Evolutionary conservation across 2,113 vertebrate species (phyloP).

Genomic region (Rhombomys opimus): DNA sequence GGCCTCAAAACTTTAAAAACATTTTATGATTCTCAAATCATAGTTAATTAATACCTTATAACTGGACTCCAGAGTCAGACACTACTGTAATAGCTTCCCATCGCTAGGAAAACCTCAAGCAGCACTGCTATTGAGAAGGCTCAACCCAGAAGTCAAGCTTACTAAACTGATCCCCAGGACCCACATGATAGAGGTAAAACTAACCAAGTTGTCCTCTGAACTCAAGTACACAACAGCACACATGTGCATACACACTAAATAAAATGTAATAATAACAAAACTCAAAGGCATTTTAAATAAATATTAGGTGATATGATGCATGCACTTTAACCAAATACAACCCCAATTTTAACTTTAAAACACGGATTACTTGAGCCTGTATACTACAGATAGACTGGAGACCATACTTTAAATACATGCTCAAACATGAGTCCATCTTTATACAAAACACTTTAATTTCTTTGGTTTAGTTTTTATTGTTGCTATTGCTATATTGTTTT

Average conservation of each 20-base stretch:
- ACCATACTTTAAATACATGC: slow-evolving; percentile 92
- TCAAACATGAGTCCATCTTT: slow-evolving; percentile 90
- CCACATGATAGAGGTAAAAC: too few species aligned
- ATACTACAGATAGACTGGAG: slow-evolving; percentile 81
- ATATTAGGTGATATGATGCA: not conserved
- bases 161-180: not conserved
- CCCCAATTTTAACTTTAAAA: too few species aligned
- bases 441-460: slow-evolving; percentile 92
- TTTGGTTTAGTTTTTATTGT: slow-evolving; percentile 76
- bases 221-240: not conserved
- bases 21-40: not conserved
- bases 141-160: too few species aligned
- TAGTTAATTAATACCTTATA: not conserved
- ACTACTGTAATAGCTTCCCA: not conserved
- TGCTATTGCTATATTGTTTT: too few species aligned
- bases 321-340: slow-evolving; percentile 33
- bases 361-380: not conserved
- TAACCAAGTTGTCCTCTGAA: not conserved
- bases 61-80: too few species aligned
- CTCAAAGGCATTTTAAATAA: too few species aligned
- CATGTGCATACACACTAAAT: not conserved
- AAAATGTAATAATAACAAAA: not conserved
- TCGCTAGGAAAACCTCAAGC: not conserved
- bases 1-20: not conserved
- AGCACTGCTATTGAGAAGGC: not conserved